These are phyloP conservation scores for Camarhynchus parvulus DNA, from an alignment of 2,113 vertebrate genomes.

Conservation along the genomic window DNA sequence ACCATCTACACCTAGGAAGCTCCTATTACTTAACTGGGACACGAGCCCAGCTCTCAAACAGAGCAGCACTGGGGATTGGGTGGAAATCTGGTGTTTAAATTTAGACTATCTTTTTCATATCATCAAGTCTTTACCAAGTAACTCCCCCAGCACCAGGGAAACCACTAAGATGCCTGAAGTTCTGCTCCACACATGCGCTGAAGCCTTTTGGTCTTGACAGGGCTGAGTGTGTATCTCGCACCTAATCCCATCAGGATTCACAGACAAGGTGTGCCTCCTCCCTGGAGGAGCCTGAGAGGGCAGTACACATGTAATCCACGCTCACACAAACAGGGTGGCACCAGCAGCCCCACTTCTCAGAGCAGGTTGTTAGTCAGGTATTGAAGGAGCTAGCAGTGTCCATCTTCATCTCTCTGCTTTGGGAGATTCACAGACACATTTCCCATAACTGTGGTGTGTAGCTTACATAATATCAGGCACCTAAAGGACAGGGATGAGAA, in stretches of 20 bases:
- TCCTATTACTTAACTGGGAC: not conserved
- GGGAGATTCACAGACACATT: not conserved
- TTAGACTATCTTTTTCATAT: not conserved
- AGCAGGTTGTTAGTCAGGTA: not conserved
- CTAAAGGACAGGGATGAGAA: not conserved
- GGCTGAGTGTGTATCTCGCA: not conserved
- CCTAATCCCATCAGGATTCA: not conserved
- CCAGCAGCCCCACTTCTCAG: not conserved
- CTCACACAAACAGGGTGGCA: not conserved
- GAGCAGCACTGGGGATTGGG: not conserved
- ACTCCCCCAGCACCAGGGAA: not conserved
- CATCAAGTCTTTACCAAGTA: not conserved
- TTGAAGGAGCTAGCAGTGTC: not conserved
- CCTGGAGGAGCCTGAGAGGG: not conserved
- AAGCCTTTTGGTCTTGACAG: conserved; percentile 25
- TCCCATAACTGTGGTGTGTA: not conserved
- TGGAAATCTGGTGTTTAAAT: conserved; percentile 7
- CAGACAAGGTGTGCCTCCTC: not conserved
- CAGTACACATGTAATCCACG: not conserved
- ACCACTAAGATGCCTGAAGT: not conserved
- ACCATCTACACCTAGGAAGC: not conserved
- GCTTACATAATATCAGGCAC: not conserved
- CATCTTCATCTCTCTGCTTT: not conserved
- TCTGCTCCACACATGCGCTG: conserved; percentile 3
- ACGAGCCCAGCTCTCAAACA: not conserved